A percentile compares a stretch with the other conserved stretches of the same genome.
phyloP scores from a whole-genome alignment of 2,888 invertebrate genomes.

The Drosophila colorata region DNA sequence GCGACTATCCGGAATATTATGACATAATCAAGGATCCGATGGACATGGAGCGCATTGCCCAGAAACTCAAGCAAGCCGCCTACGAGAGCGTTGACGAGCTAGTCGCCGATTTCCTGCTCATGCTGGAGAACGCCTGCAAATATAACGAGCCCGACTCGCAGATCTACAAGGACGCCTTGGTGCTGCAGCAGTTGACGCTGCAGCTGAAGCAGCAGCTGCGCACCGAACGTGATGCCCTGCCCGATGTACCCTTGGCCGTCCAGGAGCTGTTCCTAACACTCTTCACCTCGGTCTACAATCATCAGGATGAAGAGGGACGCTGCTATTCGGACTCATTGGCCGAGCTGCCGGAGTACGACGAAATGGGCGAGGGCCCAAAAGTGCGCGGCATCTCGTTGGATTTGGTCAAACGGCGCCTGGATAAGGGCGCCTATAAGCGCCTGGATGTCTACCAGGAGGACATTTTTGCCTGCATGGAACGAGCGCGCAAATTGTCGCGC shows the following conservation, averaged over 20 bases:
- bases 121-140: slow-evolving; percentile 98
- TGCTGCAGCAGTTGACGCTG: slow-evolving; percentile 95
- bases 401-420: slow-evolving; percentile 95
- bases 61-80: slow-evolving; percentile 90
- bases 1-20: slow-evolving; percentile 98
- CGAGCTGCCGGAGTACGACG: slow-evolving; percentile 95
- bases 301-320: slow-evolving; percentile 98
- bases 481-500: slow-evolving; percentile 94
- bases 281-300: slow-evolving; percentile 97
- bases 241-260: slow-evolving; percentile 95
- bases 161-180: slow-evolving; percentile 98
- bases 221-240: slow-evolving; percentile 90
- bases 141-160: slow-evolving; percentile 99
- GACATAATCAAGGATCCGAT: slow-evolving; percentile 98
- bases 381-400: slow-evolving; percentile 95
- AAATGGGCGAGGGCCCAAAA: slow-evolving; percentile 87
- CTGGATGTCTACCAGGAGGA: slow-evolving; percentile 98
- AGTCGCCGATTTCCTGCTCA: slow-evolving; percentile 94
- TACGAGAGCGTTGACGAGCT: slow-evolving; percentile 95
- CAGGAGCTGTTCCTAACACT: slow-evolving; percentile 96
- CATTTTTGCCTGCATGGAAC: slow-evolving; percentile 96
- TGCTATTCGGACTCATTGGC: slow-evolving; percentile 98
- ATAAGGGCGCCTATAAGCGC: slow-evolving; percentile 95
- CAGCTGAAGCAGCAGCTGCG: slow-evolving; percentile 96
- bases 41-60: slow-evolving; percentile 97